Evolutionary conservation across 2,113 vertebrate species (phyloP).

Genomic region (Tragulus kanchil): DNA sequence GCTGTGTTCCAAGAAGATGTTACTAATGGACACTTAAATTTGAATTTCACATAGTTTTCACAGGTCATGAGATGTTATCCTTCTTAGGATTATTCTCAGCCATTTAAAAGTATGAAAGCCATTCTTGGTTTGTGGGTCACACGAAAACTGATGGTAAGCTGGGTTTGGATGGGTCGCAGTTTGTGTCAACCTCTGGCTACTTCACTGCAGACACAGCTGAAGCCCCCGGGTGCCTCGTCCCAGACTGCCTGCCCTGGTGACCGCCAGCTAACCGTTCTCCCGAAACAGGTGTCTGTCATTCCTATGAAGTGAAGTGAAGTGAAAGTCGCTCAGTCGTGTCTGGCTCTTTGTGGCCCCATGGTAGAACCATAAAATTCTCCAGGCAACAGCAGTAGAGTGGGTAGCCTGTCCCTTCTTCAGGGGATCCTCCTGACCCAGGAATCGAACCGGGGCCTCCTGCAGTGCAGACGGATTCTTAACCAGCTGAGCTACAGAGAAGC

Average conservation of each 20-base stretch:
- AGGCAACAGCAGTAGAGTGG: too few relatives aligned
- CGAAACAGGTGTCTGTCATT: not conserved
- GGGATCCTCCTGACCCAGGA: too few relatives aligned
- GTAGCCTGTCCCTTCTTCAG: too few relatives aligned
- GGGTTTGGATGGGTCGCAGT: not conserved
- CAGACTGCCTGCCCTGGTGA: fast-evolving
- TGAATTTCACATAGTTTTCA: not conserved
- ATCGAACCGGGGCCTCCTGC: too few relatives aligned
- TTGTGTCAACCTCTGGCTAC: not conserved
- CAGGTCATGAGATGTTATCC: not conserved
- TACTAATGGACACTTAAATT: not conserved
- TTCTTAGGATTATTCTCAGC: not conserved
- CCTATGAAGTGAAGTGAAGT: not conserved
- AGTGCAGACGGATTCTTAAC: too few relatives aligned
- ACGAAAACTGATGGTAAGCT: not conserved
- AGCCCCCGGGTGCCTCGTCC: not conserved
- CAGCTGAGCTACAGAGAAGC: too few relatives aligned
- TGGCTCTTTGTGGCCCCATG: too few relatives aligned
- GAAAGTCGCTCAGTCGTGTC: too few relatives aligned
- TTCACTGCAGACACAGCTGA: not conserved
- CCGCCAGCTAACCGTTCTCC: not conserved
- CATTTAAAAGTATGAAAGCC: not conserved
- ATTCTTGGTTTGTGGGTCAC: not conserved
- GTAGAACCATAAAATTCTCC: too few relatives aligned
- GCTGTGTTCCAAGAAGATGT: not conserved